Evolutionary conservation across 2,888 invertebrate genomes (phyloP), one percentile per base, ranked within the genome.

Genomic region (Apodemia hepburni): DNA sequence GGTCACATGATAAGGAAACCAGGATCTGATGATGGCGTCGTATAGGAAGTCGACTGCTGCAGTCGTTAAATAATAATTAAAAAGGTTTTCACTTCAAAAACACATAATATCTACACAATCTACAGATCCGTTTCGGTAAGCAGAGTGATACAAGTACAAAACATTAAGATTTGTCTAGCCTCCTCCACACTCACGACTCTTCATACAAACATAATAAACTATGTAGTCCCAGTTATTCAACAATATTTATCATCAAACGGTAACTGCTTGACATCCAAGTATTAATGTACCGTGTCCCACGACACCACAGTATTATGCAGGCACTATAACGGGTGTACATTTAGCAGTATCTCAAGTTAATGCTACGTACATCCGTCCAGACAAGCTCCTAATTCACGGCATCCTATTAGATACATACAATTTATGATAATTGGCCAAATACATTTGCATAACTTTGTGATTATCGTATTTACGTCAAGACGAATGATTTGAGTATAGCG

Each of bases 341-440:
- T 22, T 51, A 54, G 54, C 54, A 54, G 54, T 54, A 54, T 54
- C 54, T 54, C 54, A 54, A 54, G 54, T 54, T 54, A 54, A 54
- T 54, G 54, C 11, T 27, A 27, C 27, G 54, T 27, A 54, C 54
- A 54, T 54, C 54, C 54, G 54, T 54, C 54, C 27, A 54, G 58
- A 27, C 61, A 58, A 58, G 58, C 61, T 47, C 47, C 61, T 61
- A 61, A 61, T 58, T 61, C 61, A 58, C 58, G 6, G 61, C 68
- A 62, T 59, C 57, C 47, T 65, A 68, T 71, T 70, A 68, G 68
- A 69, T 71, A 70, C 62, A 68, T 66, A 65, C 67, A 71, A 71
- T 71, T 71, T 71, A 73, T 73, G 71, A 69, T 73, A 73, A 73
- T 73, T 71, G 68, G 66, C 65, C 64, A 65, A 64, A 59, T 62